Evolutionary conservation across 2,113 vertebrate species (phyloP).

Genomic region (Bungarus multicinctus): DNA sequence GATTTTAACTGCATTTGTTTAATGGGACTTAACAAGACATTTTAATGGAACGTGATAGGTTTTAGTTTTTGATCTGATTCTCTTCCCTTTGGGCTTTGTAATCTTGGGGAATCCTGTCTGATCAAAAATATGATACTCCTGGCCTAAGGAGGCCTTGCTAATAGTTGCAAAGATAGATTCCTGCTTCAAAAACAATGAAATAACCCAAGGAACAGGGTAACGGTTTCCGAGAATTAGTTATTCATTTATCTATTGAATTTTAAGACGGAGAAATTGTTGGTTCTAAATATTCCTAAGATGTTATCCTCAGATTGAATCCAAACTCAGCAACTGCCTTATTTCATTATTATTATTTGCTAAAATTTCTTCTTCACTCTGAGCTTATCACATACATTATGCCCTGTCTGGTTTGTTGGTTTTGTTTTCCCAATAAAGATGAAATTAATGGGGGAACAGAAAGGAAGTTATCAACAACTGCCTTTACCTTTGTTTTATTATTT

Average conservation of each 20-base stretch:
- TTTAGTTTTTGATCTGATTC: not conserved
- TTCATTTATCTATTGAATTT: not conserved
- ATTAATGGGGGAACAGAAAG: conserved; percentile 46
- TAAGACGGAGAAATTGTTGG: not conserved
- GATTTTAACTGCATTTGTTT: not conserved
- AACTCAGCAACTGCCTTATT: conserved; percentile 35
- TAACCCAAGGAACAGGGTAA: not conserved
- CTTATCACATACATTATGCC: not conserved
- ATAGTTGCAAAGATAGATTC: not conserved
- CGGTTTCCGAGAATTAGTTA: not conserved
- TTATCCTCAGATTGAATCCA: conserved; percentile 23
- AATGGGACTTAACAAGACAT: not conserved
- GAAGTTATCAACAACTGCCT: conserved; percentile 50
- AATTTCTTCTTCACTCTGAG: conserved; percentile 18
- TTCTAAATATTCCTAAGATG: not conserved
- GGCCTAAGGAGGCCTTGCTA: not conserved
- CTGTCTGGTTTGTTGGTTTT: conserved; percentile 35
- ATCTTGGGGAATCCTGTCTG: not conserved
- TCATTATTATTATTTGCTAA: not conserved
- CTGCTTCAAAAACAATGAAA: not conserved
- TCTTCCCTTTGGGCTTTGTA: not conserved
- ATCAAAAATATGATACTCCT: not conserved
- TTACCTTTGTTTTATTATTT: conserved; percentile 42
- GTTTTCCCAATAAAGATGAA: conserved; percentile 37
- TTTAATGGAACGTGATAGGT: not conserved